Percentiles rank a stretch among this genome's conserved stretches.
phyloP scores from a whole-genome alignment of 1,140 invertebrate genomes.

The Trypoxylus dichotomus region DNA sequence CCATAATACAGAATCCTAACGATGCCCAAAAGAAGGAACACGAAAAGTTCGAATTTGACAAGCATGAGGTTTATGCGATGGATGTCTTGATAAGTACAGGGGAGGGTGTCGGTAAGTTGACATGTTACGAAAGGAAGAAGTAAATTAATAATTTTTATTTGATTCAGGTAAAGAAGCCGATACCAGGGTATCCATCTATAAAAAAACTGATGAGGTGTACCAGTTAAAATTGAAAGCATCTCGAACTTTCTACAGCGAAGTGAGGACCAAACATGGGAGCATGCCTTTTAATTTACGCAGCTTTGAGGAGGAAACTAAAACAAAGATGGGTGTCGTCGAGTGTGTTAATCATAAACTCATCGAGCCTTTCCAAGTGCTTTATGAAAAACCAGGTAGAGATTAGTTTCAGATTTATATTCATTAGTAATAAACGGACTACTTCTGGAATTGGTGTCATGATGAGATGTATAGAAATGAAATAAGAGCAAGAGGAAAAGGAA shows the following conservation, averaged over 20 bases:
- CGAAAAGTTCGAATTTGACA: slow-evolving; percentile 95
- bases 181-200: slow-evolving; percentile 95
- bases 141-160: not conserved
- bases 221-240: slow-evolving; percentile 96
- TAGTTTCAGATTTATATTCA: not conserved
- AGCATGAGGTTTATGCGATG: slow-evolving; percentile 97
- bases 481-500: too few species aligned
- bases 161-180: slow-evolving; percentile 81
- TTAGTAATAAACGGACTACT: too few species aligned
- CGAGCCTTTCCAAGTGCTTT: slow-evolving; percentile 91
- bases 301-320: slow-evolving; percentile 97
- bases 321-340: slow-evolving; percentile 96
- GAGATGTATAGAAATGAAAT: too few species aligned
- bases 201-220: slow-evolving; percentile 97
- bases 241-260: slow-evolving; percentile 91
- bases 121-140: not conserved
- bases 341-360: slow-evolving; percentile 98
- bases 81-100: slow-evolving; percentile 96
- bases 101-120: slow-evolving; percentile 69
- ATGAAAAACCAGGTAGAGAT: slow-evolving; percentile 62
- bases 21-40: slow-evolving; percentile 97
- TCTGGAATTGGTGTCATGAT: too few species aligned
- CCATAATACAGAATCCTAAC: slow-evolving; percentile 97
- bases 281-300: slow-evolving; percentile 91
- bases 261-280: slow-evolving; percentile 88